Conservation (phyloP, 2,797 vertebrate species). For the Pteronotus mesoamericanus region DNA sequence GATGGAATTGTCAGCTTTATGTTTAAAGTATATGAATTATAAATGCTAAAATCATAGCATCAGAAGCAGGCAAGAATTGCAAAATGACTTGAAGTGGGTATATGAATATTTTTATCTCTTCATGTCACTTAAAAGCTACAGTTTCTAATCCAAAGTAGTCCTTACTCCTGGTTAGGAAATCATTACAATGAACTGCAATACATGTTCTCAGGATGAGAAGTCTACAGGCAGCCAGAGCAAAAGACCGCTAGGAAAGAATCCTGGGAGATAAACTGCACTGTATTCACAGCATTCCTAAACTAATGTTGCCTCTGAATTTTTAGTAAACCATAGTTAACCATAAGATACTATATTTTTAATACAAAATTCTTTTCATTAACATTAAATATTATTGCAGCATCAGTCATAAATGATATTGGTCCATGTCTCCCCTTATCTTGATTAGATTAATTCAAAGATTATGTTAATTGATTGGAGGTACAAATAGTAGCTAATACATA, state of each 20-base stretch:
- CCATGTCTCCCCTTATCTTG: background rate
- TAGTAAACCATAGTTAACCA: background rate
- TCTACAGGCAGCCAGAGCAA: background rate
- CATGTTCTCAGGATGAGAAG: background rate
- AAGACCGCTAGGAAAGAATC: background rate
- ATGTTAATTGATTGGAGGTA: background rate
- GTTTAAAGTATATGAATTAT: background rate
- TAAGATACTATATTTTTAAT: background rate
- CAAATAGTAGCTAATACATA: background rate
- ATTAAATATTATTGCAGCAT: background rate
- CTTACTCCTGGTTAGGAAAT: background rate
- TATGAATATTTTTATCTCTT: background rate
- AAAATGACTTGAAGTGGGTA: background rate
- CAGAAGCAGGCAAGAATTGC: background rate
- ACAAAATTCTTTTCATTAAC: background rate
- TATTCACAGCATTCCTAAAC: background rate
- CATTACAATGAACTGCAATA: background rate
- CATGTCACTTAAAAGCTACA: background rate
- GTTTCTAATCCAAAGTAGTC: background rate
- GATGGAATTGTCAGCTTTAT: background rate
- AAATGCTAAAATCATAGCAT: background rate
- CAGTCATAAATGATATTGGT: background rate
- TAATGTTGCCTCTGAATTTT: background rate
- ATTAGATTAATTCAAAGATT: background rate
- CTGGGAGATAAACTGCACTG: background rate